Percentiles rank a stretch among this genome's conserved stretches.
phyloP scores from a whole-genome alignment of 1,140 invertebrate species.

The Drosophila quadrilineata region DNA sequence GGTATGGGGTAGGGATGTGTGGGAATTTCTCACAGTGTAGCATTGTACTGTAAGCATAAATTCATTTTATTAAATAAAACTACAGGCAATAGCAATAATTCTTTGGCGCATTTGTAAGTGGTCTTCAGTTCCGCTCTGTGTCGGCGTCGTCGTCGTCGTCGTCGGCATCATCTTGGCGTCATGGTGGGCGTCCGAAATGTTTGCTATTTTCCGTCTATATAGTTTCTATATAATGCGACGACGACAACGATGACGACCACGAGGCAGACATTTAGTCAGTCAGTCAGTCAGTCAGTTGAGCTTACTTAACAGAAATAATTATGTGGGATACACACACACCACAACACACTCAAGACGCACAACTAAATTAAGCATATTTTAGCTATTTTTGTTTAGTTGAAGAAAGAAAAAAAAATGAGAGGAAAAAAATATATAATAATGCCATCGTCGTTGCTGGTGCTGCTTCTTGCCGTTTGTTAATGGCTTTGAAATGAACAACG shows the following conservation, averaged over 20 bases:
- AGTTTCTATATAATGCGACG: slow-evolving; percentile 13
- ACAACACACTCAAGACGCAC: slow-evolving; percentile 20
- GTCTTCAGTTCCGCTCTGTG: slow-evolving; percentile 32
- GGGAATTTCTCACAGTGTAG: slow-evolving; percentile 71
- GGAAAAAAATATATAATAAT: too few species aligned
- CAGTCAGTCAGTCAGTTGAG: slow-evolving; percentile 25
- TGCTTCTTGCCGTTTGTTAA: slow-evolving; percentile 74
- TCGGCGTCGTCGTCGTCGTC: slow-evolving; percentile 9
- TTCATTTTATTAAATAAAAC: slow-evolving; percentile 76
- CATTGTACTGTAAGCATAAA: slow-evolving; percentile 66
- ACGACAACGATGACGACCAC: slow-evolving; percentile 48
- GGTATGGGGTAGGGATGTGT: slow-evolving; percentile 30
- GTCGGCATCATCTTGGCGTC: slow-evolving; percentile 46
- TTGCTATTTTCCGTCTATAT: slow-evolving; percentile 38
- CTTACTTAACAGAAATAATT: slow-evolving; percentile 75
- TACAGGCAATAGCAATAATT: slow-evolving; percentile 68
- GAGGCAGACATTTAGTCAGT: slow-evolving; percentile 39
- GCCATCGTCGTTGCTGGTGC: slow-evolving; percentile 23
- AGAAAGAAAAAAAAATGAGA: slow-evolving; percentile 60
- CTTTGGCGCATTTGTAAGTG: slow-evolving; percentile 68
- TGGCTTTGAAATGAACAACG: slow-evolving; percentile 66
- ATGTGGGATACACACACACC: slow-evolving; percentile 62
- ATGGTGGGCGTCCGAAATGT: slow-evolving; percentile 58
- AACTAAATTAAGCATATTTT: slow-evolving; percentile 79
- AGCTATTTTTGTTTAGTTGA: slow-evolving; percentile 68